Conservation (phyloP, 2,888 invertebrate genomes). For the Coleophora flavipennella region DNA sequence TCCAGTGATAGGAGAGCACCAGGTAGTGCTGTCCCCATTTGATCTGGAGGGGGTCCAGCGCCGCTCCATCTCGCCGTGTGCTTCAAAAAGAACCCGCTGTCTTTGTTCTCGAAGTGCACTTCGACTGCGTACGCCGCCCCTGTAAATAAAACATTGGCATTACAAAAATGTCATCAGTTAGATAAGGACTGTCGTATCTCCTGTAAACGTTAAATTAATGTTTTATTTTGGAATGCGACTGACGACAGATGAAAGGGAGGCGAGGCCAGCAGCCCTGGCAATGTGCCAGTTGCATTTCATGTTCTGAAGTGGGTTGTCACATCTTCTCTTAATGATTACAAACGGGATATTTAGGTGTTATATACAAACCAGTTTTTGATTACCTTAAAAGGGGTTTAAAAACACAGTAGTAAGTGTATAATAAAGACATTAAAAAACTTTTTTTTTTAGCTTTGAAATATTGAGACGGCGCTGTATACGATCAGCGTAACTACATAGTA, state of each 20-base stretch:
- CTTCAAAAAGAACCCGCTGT: slow-evolving; percentile 91
- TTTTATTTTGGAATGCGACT: slow-evolving; percentile 43
- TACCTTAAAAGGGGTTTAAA: too few relatives aligned
- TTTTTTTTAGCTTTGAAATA: too few relatives aligned
- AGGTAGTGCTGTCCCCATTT: slow-evolving; percentile 63
- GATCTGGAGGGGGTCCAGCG: slow-evolving; percentile 59
- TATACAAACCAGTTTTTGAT: too few relatives aligned
- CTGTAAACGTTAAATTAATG: slow-evolving; percentile 46
- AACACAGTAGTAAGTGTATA: too few relatives aligned
- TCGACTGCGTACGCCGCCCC: slow-evolving; percentile 82
- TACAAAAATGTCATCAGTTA: slow-evolving; percentile 28
- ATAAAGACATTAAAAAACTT: too few relatives aligned
- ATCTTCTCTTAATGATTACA: slow-evolving; percentile 44
- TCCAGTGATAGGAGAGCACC: slow-evolving; percentile 86
- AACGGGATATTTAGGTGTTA: slow-evolving; percentile 26
- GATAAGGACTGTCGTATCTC: slow-evolving; percentile 29
- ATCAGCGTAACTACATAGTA: too few relatives aligned
- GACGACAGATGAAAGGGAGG: slow-evolving; percentile 51
- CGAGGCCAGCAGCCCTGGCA: slow-evolving; percentile 44
- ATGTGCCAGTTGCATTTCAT: slow-evolving; percentile 44
- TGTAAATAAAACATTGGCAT: slow-evolving; percentile 58
- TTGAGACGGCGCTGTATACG: too few relatives aligned
- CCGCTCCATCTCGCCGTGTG: slow-evolving; percentile 83
- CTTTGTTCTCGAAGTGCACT: slow-evolving; percentile 93
- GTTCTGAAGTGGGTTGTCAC: slow-evolving; percentile 37